Evolutionary conservation across 2,113 vertebrate species (phyloP), one percentile per base, ranked within the genome.

Genomic region (Pomatostomus ruficeps): DNA sequence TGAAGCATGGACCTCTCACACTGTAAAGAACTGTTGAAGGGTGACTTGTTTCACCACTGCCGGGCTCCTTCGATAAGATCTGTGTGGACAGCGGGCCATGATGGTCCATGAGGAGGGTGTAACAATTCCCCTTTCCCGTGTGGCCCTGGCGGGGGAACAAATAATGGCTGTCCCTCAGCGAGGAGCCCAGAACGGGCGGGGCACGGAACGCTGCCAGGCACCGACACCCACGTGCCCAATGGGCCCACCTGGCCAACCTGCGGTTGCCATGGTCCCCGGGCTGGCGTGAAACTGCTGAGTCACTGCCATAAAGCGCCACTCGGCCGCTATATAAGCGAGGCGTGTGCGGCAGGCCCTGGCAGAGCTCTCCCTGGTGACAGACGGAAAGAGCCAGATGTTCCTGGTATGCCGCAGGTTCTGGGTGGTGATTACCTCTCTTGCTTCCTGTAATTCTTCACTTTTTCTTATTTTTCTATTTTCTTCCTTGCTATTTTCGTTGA

Each of bases 321-420:
- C 31, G 8, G 45, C 12, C 5, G 20, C 10, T 31, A 1, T 8
- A 4, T 23, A 42, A n/a, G 33, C 23, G 4, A 12, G 31, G 23
- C 0, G 23, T 3, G 15, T 1, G 16, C 0, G 8, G 16, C 4
- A 2, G 7, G 3, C 1, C 11, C 1, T 3, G 11, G 1, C 11
- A 45, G 16, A 7, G 16, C 6, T 9, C 6, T 10, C 2, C 7
- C 4, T 5, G 3, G 3, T 3, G 11, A 1, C 13, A 0, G 3
- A 1, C 7, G n/a, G 12, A 4, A 7, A 8, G 0, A 1, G 6
- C 1, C 18, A 2, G 6, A 0, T 7, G 0, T 4, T 6, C 0
- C 2, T 0, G 2, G 22, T 14, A 3, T 0, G 1, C 8, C 1
- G 2, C 14, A 7, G 18, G 0, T 46, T 19, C 29, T 17, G 21